A percentile compares a stretch with the other conserved stretches of the same genome.
Evolutionary conservation across 2,888 invertebrate species (phyloP).

Genomic region (Eustalomyia histrio): DNA sequence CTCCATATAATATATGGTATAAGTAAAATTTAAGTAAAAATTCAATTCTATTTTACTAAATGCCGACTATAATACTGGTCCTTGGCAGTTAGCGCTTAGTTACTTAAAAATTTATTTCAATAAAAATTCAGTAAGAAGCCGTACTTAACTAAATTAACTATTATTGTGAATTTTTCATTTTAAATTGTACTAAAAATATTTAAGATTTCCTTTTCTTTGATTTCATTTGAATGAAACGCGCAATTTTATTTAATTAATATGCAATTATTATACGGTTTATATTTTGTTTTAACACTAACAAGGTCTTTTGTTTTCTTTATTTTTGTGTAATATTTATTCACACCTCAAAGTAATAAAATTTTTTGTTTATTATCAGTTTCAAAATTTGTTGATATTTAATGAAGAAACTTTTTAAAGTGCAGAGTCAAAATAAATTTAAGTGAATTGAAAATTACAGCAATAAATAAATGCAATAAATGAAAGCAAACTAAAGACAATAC

Average conservation of each 20-base stretch:
- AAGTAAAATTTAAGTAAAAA: no score
- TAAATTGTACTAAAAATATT: no score
- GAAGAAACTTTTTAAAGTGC: slow-evolving; percentile 6
- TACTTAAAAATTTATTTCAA: no score
- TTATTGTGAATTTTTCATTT: no score
- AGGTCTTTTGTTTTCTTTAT: not conserved
- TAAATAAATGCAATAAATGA: not conserved
- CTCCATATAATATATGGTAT: no score
- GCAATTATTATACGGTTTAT: no score
- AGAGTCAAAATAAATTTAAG: not conserved
- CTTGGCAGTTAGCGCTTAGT: no score
- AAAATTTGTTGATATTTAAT: slow-evolving; percentile 2
- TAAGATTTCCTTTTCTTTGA: not conserved
- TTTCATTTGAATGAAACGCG: not conserved
- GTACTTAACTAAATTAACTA: no score
- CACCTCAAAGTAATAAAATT: slow-evolving; percentile 38
- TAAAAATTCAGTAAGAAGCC: no score
- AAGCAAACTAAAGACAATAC: not conserved
- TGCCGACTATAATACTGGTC: no score
- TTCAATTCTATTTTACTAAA: no score
- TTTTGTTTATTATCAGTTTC: not conserved
- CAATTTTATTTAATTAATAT: not conserved
- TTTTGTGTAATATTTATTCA: slow-evolving; percentile 5
- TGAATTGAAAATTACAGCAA: not conserved
- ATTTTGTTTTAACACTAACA: not conserved